Evolutionary conservation across 2,113 vertebrate species (phyloP).

Genomic region (Psammodynastes pulverulentus): DNA sequence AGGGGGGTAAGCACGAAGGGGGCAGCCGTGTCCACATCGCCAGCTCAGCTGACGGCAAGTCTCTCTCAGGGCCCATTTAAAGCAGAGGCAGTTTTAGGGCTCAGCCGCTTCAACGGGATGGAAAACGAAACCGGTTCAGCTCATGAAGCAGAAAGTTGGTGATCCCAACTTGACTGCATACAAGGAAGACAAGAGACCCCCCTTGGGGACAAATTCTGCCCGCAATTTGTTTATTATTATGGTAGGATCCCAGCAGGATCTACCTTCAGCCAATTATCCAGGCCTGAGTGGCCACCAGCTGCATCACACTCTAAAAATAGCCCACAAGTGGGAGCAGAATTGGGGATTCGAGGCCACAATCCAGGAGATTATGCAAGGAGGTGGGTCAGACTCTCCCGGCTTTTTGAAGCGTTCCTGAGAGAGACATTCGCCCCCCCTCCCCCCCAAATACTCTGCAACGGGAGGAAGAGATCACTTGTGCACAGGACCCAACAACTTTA

Average conservation of each 20-base stretch:
- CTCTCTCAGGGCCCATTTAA: not conserved
- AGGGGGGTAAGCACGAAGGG: not conserved
- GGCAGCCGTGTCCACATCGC: not conserved
- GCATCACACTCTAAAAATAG: not conserved
- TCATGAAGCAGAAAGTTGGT: not conserved
- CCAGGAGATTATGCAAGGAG: not conserved
- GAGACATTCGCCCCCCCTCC: not conserved
- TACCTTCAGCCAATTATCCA: not conserved
- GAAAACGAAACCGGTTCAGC: not conserved
- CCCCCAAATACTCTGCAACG: not conserved
- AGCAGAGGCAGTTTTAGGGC: not conserved
- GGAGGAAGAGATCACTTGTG: not conserved
- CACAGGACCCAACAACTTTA: not conserved
- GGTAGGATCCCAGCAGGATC: not conserved
- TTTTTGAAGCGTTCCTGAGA: not conserved
- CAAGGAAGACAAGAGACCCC: too few species aligned
- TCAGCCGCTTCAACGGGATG: not conserved
- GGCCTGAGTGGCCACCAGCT: not conserved
- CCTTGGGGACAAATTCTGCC: not conserved
- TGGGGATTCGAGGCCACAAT: not conserved
- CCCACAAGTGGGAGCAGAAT: not conserved
- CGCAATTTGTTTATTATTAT: not conserved
- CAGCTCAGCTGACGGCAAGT: not conserved
- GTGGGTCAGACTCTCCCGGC: not conserved
- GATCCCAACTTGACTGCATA: not conserved